Percentiles rank a stretch among this genome's conserved stretches.
Conservation (phyloP, 2,113 vertebrate genomes). For the Dromiciops gliroides region DNA sequence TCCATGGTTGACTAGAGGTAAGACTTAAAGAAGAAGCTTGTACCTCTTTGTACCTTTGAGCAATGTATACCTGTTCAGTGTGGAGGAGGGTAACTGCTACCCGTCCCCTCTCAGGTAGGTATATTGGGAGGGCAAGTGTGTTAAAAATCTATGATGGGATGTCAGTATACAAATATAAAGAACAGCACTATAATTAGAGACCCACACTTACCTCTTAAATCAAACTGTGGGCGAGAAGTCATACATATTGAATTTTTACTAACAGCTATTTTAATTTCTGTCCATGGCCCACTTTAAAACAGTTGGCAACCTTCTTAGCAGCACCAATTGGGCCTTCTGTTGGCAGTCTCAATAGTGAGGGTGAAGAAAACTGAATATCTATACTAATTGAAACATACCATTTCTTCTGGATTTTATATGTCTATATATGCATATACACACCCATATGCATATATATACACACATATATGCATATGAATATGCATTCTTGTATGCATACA, state of each 20-base stretch:
- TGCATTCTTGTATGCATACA: too few species aligned
- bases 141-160: constrained; percentile 62
- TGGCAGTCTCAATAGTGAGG: not conserved
- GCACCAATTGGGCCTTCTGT: not conserved
- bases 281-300: constrained; percentile 55
- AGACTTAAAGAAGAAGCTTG: constrained; percentile 60
- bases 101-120: constrained; percentile 35
- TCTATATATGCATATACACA: too few species aligned
- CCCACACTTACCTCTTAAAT: constrained; percentile 54
- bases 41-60: constrained; percentile 55
- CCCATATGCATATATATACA: too few species aligned
- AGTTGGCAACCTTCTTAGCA: constrained; percentile 55
- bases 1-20: constrained; percentile 52
- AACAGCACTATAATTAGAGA: constrained; percentile 66
- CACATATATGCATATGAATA: too few species aligned
- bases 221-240: constrained; percentile 68
- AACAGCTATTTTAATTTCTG: constrained; percentile 58
- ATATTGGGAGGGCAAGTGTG: constrained; percentile 63
- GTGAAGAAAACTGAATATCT: not conserved
- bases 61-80: constrained; percentile 53
- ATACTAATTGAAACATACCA: not conserved
- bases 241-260: constrained; percentile 45
- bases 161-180: constrained; percentile 71
- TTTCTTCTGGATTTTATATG: not conserved
- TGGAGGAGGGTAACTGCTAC: constrained; percentile 65